A percentile compares a stretch with the other conserved stretches of the same genome.
Evolutionary conservation across 2,888 invertebrate species (phyloP).

Genomic region (Crossocerus cetratus): DNA sequence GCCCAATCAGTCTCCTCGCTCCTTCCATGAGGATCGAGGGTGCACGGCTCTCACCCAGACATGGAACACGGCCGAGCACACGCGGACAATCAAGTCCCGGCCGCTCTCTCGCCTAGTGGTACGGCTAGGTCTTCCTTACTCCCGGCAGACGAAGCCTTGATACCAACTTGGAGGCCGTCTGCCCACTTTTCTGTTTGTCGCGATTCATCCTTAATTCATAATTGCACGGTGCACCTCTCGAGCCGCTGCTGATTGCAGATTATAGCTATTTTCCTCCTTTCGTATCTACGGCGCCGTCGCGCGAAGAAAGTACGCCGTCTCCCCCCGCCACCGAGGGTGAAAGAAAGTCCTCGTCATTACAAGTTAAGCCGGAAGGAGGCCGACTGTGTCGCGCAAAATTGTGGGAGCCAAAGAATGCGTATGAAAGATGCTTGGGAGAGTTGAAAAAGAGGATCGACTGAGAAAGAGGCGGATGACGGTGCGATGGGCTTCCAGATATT

Average conservation of each 20-base stretch:
- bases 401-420: neutral
- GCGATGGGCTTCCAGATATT: slow-evolving; percentile 32
- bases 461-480: neutral
- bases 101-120: slow-evolving; percentile 21
- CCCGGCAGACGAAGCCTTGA: slow-evolving; percentile 16
- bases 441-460: neutral
- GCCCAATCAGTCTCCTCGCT: slow-evolving; percentile 53
- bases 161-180: slow-evolving; percentile 27
- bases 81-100: slow-evolving; percentile 42
- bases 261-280: slow-evolving; percentile 65
- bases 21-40: slow-evolving; percentile 45
- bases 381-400: neutral
- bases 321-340: neutral
- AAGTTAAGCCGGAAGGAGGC: neutral
- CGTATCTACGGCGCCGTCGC: slow-evolving; percentile 6
- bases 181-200: slow-evolving; percentile 43
- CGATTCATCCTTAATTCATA: slow-evolving; percentile 64
- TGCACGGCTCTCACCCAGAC: slow-evolving; percentile 16
- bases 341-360: neutral
- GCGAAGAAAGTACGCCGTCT: neutral
- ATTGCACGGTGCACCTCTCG: slow-evolving; percentile 64
- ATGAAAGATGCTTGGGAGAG: neutral
- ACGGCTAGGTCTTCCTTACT: slow-evolving; percentile 18
- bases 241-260: slow-evolving; percentile 71
- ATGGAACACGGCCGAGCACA: slow-evolving; percentile 1